A percentile compares a stretch with the other conserved stretches of the same genome.
Evolutionary conservation across 2,113 vertebrate genomes (phyloP).

Genomic region (Copsychus sechellarum): DNA sequence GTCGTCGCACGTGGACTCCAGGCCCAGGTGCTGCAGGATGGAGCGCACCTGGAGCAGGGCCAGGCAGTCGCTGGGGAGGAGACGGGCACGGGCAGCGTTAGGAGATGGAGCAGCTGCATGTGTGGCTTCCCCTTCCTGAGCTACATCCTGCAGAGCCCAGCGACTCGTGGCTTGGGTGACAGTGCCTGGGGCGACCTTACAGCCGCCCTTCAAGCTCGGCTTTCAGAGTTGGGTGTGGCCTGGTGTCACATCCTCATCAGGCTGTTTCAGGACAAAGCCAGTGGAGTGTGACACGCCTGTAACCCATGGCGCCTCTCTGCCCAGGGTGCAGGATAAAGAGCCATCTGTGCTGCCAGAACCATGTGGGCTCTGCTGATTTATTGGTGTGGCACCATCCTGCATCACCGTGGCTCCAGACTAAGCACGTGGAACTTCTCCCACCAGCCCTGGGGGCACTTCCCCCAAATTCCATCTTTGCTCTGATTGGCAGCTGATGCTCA

Average conservation of each 20-base stretch:
- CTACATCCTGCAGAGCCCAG: background rate
- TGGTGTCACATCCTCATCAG: background rate
- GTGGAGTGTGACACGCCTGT: background rate
- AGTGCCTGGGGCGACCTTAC: fast-evolving
- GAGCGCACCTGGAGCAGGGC: constrained; percentile 93
- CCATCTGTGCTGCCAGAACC: background rate
- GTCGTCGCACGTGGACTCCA: constrained; percentile 92
- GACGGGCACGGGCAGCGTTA: fast-evolving
- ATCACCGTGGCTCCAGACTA: background rate
- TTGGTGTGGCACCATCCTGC: background rate
- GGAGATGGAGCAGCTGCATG: fast-evolving
- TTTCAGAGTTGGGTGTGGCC: background rate
- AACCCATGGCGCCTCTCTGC: background rate
- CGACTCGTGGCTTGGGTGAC: fast-evolving
- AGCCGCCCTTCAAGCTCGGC: background rate
- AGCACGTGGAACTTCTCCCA: fast-evolving
- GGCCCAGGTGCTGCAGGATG: constrained; percentile 91
- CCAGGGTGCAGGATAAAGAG: background rate
- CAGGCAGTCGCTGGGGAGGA: constrained; percentile 83
- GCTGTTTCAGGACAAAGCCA: background rate
- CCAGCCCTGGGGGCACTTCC: background rate
- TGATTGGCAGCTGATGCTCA: background rate
- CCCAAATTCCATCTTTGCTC: background rate
- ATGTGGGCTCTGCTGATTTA: background rate
- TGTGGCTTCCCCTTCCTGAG: fast-evolving